A percentile compares a stretch with the other conserved stretches of the same genome.
Evolutionary conservation across 92 coral and sea anemone species (phyloP).

Genomic region (Porites rus): DNA sequence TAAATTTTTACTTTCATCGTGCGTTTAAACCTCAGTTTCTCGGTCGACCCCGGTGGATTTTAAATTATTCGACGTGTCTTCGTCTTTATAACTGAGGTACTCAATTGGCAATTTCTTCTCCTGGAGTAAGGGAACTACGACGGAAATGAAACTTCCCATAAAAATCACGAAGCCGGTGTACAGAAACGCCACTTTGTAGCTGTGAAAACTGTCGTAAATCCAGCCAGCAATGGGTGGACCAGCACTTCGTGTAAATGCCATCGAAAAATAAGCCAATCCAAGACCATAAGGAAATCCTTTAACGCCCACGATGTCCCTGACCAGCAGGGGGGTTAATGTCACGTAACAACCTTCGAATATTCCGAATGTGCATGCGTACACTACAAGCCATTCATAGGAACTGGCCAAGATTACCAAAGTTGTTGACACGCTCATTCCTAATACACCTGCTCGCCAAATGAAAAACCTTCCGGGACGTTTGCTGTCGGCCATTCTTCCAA

Average conservation of each 20-base stretch:
- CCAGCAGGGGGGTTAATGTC: constrained; percentile 53
- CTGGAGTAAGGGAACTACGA: constrained; percentile 6
- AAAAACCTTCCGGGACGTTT: constrained; percentile 51
- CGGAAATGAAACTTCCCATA: not conserved
- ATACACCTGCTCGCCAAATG: constrained; percentile 56
- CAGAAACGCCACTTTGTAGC: constrained; percentile 44
- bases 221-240: constrained; percentile 72
- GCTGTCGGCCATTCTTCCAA: constrained; percentile 72
- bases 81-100: no score
- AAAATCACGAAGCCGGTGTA: constrained; percentile 19
- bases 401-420: constrained; percentile 55
- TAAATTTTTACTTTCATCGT: no score
- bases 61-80: not conserved
- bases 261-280: constrained; percentile 55
- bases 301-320: constrained; percentile 61
- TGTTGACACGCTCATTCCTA: constrained; percentile 62
- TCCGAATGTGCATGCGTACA: constrained; percentile 67
- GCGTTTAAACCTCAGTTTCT: not conserved
- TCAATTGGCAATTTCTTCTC: not conserved
- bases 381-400: constrained; percentile 53
- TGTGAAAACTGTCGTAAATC: constrained; percentile 36
- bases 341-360: constrained; percentile 73
- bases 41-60: no score
- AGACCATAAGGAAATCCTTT: constrained; percentile 61
- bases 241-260: constrained; percentile 57